phyloP scores from a whole-genome alignment of 2,888 invertebrate genomes.

The Drosophila putrida region DNA sequence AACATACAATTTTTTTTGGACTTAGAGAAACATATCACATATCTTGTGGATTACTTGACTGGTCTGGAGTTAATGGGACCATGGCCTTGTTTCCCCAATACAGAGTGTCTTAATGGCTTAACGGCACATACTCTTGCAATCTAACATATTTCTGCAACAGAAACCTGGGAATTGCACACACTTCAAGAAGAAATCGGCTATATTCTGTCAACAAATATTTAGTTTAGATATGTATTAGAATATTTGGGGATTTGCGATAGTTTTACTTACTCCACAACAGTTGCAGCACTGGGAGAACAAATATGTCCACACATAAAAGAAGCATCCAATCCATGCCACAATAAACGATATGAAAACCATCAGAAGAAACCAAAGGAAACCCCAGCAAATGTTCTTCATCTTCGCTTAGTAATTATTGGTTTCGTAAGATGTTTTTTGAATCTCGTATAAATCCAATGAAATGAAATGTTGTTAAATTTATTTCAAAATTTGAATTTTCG shows the following conservation, averaged over 20 bases:
- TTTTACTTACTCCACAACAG: constrained; percentile 12
- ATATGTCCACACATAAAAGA: constrained; percentile 21
- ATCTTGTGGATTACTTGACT: too few relatives aligned
- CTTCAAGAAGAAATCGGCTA: constrained; percentile 15
- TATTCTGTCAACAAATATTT: neutral
- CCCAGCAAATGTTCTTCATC: constrained; percentile 16
- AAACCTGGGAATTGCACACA: constrained; percentile 21
- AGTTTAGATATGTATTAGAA: neutral
- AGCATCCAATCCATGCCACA: constrained; percentile 11
- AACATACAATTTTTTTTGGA: neutral
- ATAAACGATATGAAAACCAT: constrained; percentile 15
- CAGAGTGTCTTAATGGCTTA: neutral
- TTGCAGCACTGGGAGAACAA: constrained; percentile 24
- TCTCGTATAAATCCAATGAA: too few relatives aligned
- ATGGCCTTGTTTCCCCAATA: neutral
- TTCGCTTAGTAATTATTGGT: neutral
- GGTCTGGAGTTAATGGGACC: too few relatives aligned
- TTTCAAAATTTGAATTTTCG: neutral
- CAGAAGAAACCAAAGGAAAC: constrained; percentile 18
- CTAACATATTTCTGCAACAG: constrained; percentile 15
- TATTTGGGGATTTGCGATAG: neutral
- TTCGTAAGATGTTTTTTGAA: neutral
- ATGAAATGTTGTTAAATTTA: neutral
- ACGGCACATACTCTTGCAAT: constrained; percentile 13
- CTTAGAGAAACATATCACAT: neutral